Percentiles rank a stretch among this genome's conserved stretches.
phyloP scores from a whole-genome alignment of 2,888 invertebrate genomes.

The Ypsolopha scabrella region DNA sequence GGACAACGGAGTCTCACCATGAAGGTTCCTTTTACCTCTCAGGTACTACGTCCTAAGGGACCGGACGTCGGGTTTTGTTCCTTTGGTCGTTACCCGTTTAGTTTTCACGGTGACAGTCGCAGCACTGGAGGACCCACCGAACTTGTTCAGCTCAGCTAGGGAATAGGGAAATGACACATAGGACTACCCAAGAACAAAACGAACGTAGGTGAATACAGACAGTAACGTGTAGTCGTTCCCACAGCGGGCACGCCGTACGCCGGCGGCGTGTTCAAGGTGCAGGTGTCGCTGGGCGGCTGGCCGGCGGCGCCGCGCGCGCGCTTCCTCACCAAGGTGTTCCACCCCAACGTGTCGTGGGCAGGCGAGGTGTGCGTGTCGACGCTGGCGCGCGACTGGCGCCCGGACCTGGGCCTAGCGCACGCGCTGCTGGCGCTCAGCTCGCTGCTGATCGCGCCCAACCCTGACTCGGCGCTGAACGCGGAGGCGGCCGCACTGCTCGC shows the following conservation, averaged over 20 bases:
- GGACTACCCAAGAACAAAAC: too few relatives aligned
- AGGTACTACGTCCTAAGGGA: too few relatives aligned
- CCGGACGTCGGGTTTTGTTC: too few relatives aligned
- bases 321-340: slow-evolving; percentile 96
- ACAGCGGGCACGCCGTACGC: slow-evolving; percentile 94
- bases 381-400: slow-evolving; percentile 95
- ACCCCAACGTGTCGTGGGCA: slow-evolving; percentile 93
- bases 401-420: slow-evolving; percentile 95
- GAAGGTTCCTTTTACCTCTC: too few relatives aligned
- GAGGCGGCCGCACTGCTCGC: slow-evolving; percentile 95
- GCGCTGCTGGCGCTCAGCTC: slow-evolving; percentile 94
- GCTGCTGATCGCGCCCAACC: slow-evolving; percentile 96
- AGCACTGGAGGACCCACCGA: too few relatives aligned
- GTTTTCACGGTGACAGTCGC: too few relatives aligned
- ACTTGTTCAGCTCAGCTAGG: too few relatives aligned
- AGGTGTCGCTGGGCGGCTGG: slow-evolving; percentile 90
- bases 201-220: too few relatives aligned
- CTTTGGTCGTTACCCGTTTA: too few relatives aligned
- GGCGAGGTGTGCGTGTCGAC: slow-evolving; percentile 98
- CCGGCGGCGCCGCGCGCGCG: slow-evolving; percentile 91
- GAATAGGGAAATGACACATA: too few relatives aligned
- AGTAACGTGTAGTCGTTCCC: too few relatives aligned
- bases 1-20: too few relatives aligned
- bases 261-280: slow-evolving; percentile 90
- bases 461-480: slow-evolving; percentile 96